A percentile compares a stretch with the other conserved stretches of the same genome.
Evolutionary conservation across 2,797 vertebrate species (phyloP).

Genomic region (Aphelocoma californica): DNA sequence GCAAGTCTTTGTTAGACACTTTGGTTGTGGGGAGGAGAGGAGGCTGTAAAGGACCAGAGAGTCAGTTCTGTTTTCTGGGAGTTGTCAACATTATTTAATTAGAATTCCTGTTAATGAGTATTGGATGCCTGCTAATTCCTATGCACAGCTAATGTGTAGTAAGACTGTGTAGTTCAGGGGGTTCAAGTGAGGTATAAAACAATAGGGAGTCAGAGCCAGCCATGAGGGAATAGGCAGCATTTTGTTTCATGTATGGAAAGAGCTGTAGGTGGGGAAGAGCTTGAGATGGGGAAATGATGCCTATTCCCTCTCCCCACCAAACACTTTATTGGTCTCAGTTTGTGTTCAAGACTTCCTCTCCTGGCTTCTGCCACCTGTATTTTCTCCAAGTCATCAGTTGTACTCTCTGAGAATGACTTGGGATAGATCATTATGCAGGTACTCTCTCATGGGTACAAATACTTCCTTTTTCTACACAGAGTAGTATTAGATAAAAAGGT

Average conservation of each 20-base stretch:
- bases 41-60: background rate
- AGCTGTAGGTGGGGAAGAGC: background rate
- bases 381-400: background rate
- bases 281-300: background rate
- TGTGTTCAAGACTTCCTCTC: background rate
- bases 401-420: background rate
- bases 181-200: background rate
- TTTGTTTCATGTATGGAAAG: background rate
- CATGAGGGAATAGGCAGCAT: fast-evolving
- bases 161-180: background rate
- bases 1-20: background rate
- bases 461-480: background rate
- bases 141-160: too few species aligned
- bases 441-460: background rate
- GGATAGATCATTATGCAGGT: background rate
- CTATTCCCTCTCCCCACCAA: fast-evolving
- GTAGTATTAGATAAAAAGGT: background rate
- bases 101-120: background rate
- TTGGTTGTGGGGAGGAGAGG: background rate
- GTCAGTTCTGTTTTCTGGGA: background rate
- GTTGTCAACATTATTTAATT: background rate
- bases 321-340: background rate
- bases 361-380: background rate
- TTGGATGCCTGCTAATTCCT: background rate
- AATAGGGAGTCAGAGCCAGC: background rate